Evolutionary conservation across 2,113 vertebrate species (phyloP), one percentile per base, ranked within the genome.

Genomic region (Equus quagga): DNA sequence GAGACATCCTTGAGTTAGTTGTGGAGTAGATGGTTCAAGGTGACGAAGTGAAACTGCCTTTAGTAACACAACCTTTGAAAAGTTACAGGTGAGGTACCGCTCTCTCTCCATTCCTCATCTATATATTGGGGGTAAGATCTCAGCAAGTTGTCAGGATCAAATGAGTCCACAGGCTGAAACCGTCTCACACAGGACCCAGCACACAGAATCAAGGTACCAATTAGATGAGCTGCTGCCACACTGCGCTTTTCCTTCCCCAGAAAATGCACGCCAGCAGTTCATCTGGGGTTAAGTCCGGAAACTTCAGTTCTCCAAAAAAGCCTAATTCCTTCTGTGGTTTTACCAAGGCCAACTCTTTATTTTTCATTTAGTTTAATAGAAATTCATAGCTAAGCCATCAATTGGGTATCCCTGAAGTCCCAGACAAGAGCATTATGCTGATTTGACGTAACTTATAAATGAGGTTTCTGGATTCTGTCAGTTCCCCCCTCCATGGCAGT

Each of bases 341-440:
- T 41, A 76, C 65, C 58, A 65, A 19, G 87, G 15, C 9, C 76
- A 23, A 56, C 6, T 33, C 70, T 72, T 85, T 72, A 70, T 78
- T 78, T 92, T 83, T 46, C 46, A 44, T 44, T 89, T 36, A 33
- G n/a, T 90, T 87, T 84, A 65, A 84, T 64, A 92, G 36, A 88
- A 80, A 72, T 94, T 69, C 88, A 69, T 65, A 83, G 56, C 31
- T 58, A 76, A 85, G 7, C 23, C 76, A 93, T 89, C 51, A 64
- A 58, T 64, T 76, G 64, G 44, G 33, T 83, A 17, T 84, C 36
- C 62, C 51, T 56, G 31, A 84, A 67, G 41, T 75, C 19, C 36
- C 51, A 58, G 23, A 33, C 60, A 70, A 95, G 26, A 91, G 18
- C 23, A 60, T 41, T 54, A 72, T 65, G 58, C 1, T 81, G 51